Percentiles rank a stretch among this genome's conserved stretches.
Conservation (phyloP, 2,113 vertebrate species). For the Actenoides lindsayi region DNA sequence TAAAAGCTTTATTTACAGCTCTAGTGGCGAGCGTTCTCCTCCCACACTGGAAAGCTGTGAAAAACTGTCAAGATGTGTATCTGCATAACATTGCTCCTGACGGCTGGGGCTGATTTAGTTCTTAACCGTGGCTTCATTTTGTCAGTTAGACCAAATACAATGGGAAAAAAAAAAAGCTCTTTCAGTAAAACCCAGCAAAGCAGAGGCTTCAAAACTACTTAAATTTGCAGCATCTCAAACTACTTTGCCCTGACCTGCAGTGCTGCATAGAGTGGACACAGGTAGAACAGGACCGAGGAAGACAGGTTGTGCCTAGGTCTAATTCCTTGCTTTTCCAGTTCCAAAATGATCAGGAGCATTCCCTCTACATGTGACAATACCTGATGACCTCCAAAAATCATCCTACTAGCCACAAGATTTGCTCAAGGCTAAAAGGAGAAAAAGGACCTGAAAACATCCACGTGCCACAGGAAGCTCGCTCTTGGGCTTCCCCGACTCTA, state of each 20-base stretch:
- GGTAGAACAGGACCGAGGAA: not conserved
- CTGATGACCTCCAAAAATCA: not conserved
- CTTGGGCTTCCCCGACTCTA: not conserved
- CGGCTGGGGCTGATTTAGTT: constrained; percentile 50
- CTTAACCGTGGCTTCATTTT: constrained; percentile 60
- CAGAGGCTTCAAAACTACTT: not conserved
- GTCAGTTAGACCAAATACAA: not conserved
- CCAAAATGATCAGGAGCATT: not conserved
- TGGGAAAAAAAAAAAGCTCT: not conserved
- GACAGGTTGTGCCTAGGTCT: not conserved
- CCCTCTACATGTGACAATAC: not conserved
- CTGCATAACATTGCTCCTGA: constrained; percentile 46
- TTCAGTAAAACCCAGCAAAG: not conserved
- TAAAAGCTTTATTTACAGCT: constrained; percentile 44
- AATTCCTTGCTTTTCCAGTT: not conserved
- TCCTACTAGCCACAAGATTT: not conserved
- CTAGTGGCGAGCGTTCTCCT: constrained; percentile 40
- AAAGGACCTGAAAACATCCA: not conserved
- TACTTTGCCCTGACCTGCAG: not conserved
- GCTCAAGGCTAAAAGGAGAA: not conserved
- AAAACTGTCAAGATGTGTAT: constrained; percentile 59
- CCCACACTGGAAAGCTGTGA: constrained; percentile 59
- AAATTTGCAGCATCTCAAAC: not conserved
- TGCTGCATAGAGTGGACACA: not conserved
- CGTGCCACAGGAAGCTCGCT: not conserved